Base-by-base conservation (phyloP, 2,113 vertebrate species). In the Mirounga angustirostris region DNA sequence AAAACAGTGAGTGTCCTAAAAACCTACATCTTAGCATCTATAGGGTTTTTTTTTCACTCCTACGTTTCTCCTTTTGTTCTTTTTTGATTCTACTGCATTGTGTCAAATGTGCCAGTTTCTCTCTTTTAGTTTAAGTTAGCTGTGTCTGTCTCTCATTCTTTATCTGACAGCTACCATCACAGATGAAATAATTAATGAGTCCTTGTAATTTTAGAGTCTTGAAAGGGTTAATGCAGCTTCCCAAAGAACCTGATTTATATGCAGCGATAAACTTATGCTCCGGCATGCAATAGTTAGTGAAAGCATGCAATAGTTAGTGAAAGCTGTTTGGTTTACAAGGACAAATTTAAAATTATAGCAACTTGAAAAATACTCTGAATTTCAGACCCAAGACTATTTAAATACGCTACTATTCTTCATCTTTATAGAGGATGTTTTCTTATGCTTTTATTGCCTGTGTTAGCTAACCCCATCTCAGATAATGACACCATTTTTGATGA, bases 401-500 rank as follows among this genome's bases (percentile, higher is more conserved):
- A 98, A 95, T 91, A 50, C 52, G 65, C 80, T 97, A 96, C 83
- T 87, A 81, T 76, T 82, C 58, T 93, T 97, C 88, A 74, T 87
- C 16, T 81, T 98, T 80, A 92, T 30, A 95, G 78, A 91, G 30
- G 61, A 98, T 97, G 22, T 97, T 97, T 98, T 97, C 90, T n/a
- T 91, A 86, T 96, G 89, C 73, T 95, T 97, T 94, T 91, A 94
- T 67, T 95, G 83, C 87, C 94, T 90, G 91, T 94, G 63, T 97
- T 95, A 98, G 33, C 26, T 89, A 97, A 84, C 84, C 93, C 26
- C 74, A 73, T 82, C 95, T 98, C 52, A 86, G 91, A 97, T 96
- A 97, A 96, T 84, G 97, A 96, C 90, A 95, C 79, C 18, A 74
- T 97, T 98, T 98, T 98, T 97, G 97, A 98, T 98, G 97, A 97